Conservation (phyloP, 1,140 invertebrate genomes). For the Drosophila pseudoananassae region DNA sequence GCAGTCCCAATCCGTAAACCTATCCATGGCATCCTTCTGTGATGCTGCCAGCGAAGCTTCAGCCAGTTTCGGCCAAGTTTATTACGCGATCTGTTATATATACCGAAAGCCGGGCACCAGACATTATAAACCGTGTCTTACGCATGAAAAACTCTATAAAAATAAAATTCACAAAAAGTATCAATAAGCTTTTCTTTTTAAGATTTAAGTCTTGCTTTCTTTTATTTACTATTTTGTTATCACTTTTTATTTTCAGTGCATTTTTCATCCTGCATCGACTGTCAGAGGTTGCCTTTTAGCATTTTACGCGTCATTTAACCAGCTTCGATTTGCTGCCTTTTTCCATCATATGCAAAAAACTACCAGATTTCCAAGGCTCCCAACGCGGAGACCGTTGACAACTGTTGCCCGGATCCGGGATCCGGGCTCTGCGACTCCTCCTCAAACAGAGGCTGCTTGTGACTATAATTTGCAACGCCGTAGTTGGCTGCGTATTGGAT, state of each 20-base stretch:
- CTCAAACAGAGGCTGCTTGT: conserved; percentile 8
- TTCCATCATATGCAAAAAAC: conserved; percentile 39
- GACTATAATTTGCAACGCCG: conserved; percentile 38
- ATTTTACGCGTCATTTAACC: conserved; percentile 72
- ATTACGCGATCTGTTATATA: conserved; percentile 15
- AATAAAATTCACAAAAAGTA: no score
- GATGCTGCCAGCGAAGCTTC: conserved; percentile 4
- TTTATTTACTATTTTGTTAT: background rate
- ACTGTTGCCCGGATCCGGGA: conserved; percentile 46
- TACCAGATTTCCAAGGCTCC: conserved; percentile 32
- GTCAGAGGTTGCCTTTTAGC: conserved; percentile 37
- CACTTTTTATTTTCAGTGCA: background rate
- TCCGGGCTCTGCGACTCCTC: background rate
- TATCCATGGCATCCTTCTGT: conserved; percentile 6
- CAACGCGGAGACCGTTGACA: conserved; percentile 43
- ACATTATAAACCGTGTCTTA: no score
- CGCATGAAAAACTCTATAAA: background rate
- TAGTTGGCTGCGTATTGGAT: conserved; percentile 49
- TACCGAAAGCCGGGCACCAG: background rate
- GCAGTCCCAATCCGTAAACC: conserved; percentile 26
- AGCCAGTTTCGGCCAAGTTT: conserved; percentile 32
- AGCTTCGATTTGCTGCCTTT: conserved; percentile 55
- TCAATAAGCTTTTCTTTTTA: background rate
- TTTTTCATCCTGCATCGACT: background rate
- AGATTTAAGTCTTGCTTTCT: no score